Evolutionary conservation across 1,140 invertebrate genomes (phyloP).

Genomic region (Aphelenchoides avenae): DNA sequence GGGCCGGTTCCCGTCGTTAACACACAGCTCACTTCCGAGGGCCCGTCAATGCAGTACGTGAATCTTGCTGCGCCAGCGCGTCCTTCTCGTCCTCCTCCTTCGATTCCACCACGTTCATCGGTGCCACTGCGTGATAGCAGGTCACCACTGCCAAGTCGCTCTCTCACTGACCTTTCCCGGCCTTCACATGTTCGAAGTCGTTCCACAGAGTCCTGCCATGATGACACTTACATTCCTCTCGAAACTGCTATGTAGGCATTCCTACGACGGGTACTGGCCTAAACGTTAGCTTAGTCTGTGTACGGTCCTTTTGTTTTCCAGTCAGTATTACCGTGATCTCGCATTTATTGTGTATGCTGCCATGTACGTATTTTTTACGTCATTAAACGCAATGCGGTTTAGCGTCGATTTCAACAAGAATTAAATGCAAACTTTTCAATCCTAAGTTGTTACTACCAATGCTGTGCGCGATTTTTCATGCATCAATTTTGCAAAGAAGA

Average conservation of each 20-base stretch:
- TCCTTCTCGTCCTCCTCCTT: neutral
- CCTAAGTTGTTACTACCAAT: too few relatives aligned
- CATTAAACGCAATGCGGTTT: too few relatives aligned
- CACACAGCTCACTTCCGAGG: neutral
- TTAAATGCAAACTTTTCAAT: too few relatives aligned
- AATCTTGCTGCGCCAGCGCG: neutral
- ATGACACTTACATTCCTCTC: conserved; percentile 10
- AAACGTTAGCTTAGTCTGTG: too few relatives aligned
- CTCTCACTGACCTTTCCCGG: neutral
- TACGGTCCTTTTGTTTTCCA: too few relatives aligned
- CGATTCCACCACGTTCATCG: conserved; percentile 5
- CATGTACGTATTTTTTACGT: too few relatives aligned
- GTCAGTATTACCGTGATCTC: too few relatives aligned
- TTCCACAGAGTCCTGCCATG: conserved; percentile 10
- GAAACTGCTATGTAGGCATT: conserved; percentile 16
- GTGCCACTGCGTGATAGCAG: neutral
- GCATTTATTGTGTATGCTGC: too few relatives aligned
- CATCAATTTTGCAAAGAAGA: too few relatives aligned
- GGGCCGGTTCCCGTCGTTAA: conserved; percentile 7
- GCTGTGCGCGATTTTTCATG: too few relatives aligned
- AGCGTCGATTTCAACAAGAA: too few relatives aligned
- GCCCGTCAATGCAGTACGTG: neutral
- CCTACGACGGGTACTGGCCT: too few relatives aligned
- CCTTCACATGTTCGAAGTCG: neutral
- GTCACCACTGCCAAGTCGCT: neutral